phyloP scores from a whole-genome alignment of 2,113 vertebrate species.

The Paralichthys olivaceus region DNA sequence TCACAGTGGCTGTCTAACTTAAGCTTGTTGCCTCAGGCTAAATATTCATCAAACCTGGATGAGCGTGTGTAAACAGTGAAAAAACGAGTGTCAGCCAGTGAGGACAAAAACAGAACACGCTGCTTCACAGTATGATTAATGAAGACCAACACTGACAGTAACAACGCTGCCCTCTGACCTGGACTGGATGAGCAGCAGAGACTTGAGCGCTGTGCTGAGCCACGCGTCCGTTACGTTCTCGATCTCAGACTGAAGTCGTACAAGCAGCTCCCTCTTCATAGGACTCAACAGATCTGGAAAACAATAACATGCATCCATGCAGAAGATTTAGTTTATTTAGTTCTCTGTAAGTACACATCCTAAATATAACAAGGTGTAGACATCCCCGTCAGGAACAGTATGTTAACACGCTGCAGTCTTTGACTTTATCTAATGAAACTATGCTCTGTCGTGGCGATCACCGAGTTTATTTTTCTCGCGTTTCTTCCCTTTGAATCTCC shows the following conservation, averaged over 20 bases:
- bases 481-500: neutral
- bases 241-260: constrained; percentile 90
- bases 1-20: neutral
- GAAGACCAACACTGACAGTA: neutral
- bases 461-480: neutral
- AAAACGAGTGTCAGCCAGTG: neutral
- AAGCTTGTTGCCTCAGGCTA: neutral
- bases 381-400: fast-evolving
- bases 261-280: constrained; percentile 90
- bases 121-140: neutral
- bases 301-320: neutral
- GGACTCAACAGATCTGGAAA: constrained; percentile 90
- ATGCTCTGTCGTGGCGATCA: neutral
- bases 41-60: neutral
- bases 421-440: too few relatives aligned
- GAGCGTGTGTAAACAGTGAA: neutral
- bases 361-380: neutral
- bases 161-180: constrained; percentile 80
- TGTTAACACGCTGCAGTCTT: neutral
- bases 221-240: constrained; percentile 96
- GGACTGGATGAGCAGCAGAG: constrained; percentile 95
- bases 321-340: neutral
- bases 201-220: constrained; percentile 96
- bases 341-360: neutral
- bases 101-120: neutral